These are phyloP conservation scores for Crepidodera aurea DNA, from an alignment of 2,888 invertebrate genomes.

Conservation along the genomic window DNA sequence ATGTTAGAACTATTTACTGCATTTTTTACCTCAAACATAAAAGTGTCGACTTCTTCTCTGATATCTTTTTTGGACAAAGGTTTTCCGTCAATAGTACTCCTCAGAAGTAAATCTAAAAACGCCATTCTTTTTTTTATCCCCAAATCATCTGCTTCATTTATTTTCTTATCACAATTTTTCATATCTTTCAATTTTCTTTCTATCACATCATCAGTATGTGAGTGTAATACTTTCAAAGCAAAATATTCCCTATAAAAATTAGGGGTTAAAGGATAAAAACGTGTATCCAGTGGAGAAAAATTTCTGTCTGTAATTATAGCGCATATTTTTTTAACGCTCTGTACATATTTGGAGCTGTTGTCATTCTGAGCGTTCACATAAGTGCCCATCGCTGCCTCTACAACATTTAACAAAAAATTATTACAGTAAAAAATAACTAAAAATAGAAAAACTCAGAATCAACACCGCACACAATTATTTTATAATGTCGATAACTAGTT, in stretches of 20 bases:
- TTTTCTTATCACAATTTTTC: not conserved
- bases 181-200: conserved; percentile 49
- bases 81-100: conserved; percentile 68
- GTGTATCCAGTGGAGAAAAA: conserved; percentile 59
- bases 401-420: not conserved
- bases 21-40: conserved; percentile 74
- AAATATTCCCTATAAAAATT: conserved; percentile 64
- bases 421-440: not conserved
- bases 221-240: conserved; percentile 46
- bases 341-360: conserved; percentile 74
- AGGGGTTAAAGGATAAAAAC: conserved; percentile 65
- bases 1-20: no score
- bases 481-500: no score
- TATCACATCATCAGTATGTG: conserved; percentile 31
- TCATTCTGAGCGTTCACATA: conserved; percentile 75
- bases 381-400: conserved; percentile 87
- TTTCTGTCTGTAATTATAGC: conserved; percentile 48
- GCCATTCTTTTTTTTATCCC: conserved; percentile 70
- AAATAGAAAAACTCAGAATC: no score
- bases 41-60: conserved; percentile 75
- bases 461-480: no score
- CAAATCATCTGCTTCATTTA: conserved; percentile 41
- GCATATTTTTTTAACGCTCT: conserved; percentile 69
- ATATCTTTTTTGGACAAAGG: conserved; percentile 68
- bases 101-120: conserved; percentile 72